These are phyloP conservation scores for Gobio occitaniae DNA, from an alignment of 2,797 vertebrate genomes.

Conservation along the genomic window DNA sequence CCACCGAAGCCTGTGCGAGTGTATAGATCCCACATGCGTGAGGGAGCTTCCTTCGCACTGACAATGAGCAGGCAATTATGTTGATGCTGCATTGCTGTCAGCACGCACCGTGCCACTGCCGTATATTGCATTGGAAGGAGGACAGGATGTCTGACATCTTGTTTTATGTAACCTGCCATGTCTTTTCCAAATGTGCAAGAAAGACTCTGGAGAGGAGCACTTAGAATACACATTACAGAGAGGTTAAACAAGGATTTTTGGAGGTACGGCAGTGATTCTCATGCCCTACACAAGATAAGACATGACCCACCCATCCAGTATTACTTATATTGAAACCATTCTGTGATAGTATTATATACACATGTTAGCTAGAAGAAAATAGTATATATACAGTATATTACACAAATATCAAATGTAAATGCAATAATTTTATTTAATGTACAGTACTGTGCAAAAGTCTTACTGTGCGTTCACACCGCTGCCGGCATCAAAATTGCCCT, in stretches of 20 bases:
- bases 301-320: not conserved
- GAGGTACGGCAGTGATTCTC: not conserved
- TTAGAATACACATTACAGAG: conserved; percentile 2
- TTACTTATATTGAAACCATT: not conserved
- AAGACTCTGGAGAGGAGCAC: not conserved
- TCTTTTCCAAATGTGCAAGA: conserved; percentile 40
- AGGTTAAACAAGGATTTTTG: not conserved
- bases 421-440: not conserved
- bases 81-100: conserved; percentile 41
- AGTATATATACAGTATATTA: not conserved
- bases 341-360: not conserved
- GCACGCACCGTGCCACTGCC: conserved; percentile 8
- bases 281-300: not conserved
- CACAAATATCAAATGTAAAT: not conserved
- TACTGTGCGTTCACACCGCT: too few species aligned
- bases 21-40: conserved; percentile 8
- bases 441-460: too few species aligned
- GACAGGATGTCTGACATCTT: conserved; percentile 44
- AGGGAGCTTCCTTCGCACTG: conserved; percentile 15
- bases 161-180: conserved; percentile 52
- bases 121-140: conserved; percentile 35
- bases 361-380: not conserved
- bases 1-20: conserved; percentile 2
- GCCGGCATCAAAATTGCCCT: too few species aligned
- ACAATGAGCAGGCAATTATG: conserved; percentile 41